Conservation (phyloP, 2,888 invertebrate species). For the Platycheirus albimanus region DNA sequence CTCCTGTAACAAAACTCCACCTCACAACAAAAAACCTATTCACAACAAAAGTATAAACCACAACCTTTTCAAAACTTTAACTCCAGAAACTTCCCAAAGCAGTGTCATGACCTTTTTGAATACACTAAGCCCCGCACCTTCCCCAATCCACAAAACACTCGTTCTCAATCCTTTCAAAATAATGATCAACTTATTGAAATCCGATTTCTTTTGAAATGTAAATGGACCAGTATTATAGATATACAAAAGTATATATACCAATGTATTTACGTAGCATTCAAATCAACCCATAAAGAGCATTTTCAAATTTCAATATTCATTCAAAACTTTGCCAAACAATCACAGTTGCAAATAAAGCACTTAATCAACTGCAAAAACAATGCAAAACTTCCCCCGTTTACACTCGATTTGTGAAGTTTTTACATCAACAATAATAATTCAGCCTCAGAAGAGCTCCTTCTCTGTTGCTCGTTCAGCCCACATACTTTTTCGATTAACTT, state of each 20-base stretch:
- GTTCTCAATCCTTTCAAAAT: constrained; percentile 16
- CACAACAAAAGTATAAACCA: constrained; percentile 7
- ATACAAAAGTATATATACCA: too few species aligned
- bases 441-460: not conserved
- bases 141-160: not conserved
- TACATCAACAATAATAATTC: constrained; percentile 64
- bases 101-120: constrained; percentile 14
- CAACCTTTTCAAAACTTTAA: not conserved
- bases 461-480: not conserved
- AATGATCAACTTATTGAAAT: constrained; percentile 48
- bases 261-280: too few species aligned
- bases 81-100: not conserved
- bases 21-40: constrained; percentile 3
- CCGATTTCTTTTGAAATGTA: constrained; percentile 40
- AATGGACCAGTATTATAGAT: not conserved
- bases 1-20: not conserved
- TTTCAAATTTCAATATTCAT: constrained; percentile 60
- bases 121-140: not conserved
- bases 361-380: constrained; percentile 71
- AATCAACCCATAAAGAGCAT: constrained; percentile 16
- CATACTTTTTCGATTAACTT: constrained; percentile 48
- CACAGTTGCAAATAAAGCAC: constrained; percentile 73
- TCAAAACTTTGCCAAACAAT: constrained; percentile 55
- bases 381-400: constrained; percentile 64
- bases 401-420: constrained; percentile 66